phyloP scores from a whole-genome alignment of 1,140 invertebrate genomes.

The Argopecten irradians region DNA sequence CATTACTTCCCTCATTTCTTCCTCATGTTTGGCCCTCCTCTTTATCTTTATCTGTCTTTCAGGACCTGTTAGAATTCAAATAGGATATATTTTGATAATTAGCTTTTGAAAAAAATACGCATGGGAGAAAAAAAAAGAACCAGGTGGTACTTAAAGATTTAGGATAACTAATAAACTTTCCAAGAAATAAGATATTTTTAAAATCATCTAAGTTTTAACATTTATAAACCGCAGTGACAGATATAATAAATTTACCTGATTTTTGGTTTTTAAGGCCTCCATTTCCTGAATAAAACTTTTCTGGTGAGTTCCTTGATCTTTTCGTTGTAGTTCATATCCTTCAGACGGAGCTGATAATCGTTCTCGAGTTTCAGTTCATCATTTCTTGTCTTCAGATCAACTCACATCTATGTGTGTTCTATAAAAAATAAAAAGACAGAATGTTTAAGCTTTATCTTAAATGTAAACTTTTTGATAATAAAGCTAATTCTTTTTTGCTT shows the following conservation, averaged over 20 bases:
- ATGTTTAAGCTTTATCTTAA: neutral
- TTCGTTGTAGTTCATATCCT: constrained; percentile 80
- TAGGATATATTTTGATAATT: constrained; percentile 35
- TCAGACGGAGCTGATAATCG: constrained; percentile 79
- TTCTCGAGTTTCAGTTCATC: constrained; percentile 79
- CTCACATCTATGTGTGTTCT: constrained; percentile 80
- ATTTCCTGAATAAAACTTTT: constrained; percentile 79
- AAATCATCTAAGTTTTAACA: too few species aligned
- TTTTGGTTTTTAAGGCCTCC: constrained; percentile 78
- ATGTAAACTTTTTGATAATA: too few species aligned
- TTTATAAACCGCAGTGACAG: too few species aligned
- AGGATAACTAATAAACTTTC: too few species aligned
- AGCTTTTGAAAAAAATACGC: neutral
- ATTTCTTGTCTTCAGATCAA: constrained; percentile 77
- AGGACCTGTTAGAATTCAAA: constrained; percentile 64
- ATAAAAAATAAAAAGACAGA: constrained; percentile 27
- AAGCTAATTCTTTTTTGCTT: too few species aligned
- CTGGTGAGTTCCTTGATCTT: constrained; percentile 79
- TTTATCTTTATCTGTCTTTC: constrained; percentile 78
- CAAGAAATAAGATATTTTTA: too few species aligned
- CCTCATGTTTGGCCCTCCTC: constrained; percentile 77
- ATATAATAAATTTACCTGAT: constrained; percentile 74
- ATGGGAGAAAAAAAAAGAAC: too few species aligned
- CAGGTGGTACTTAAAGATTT: too few species aligned
- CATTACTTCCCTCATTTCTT: constrained; percentile 74